Conservation (phyloP, 2,888 invertebrate species). For the Dynastes maya region DNA sequence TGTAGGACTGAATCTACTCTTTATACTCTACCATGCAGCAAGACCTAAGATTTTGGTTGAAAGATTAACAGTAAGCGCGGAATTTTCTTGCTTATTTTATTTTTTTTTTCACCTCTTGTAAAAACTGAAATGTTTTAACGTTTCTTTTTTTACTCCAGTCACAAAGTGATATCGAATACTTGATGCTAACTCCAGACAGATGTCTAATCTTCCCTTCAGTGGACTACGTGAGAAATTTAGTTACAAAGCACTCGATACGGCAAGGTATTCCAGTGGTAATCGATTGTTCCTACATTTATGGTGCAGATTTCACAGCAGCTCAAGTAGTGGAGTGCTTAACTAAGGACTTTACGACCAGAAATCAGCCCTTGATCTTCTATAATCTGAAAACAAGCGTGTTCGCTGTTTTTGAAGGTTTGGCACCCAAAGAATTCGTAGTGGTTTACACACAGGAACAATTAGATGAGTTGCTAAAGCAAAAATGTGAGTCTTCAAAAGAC, state of each 20-base stretch:
- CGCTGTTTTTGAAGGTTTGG: constrained; percentile 84
- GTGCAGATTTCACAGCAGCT: constrained; percentile 91
- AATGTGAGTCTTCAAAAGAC: constrained; percentile 58
- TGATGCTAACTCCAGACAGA: constrained; percentile 89
- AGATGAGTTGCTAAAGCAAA: constrained; percentile 77
- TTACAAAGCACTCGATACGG: constrained; percentile 84
- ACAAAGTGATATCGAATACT: constrained; percentile 80
- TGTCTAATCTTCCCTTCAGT: constrained; percentile 93
- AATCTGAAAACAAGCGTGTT: constrained; percentile 90
- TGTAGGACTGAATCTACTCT: constrained; percentile 85
- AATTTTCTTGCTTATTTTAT: too few relatives aligned
- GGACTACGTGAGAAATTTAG: constrained; percentile 88
- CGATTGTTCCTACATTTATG: constrained; percentile 90
- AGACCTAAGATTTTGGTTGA: constrained; percentile 88
- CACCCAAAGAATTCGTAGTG: constrained; percentile 82
- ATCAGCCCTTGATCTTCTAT: constrained; percentile 85
- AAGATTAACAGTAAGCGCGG: constrained; percentile 77
- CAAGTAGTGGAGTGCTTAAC: constrained; percentile 84
- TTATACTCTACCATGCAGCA: constrained; percentile 90
- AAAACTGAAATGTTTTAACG: too few relatives aligned
- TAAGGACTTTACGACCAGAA: constrained; percentile 81
- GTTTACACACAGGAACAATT: constrained; percentile 85
- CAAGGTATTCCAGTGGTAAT: constrained; percentile 85
- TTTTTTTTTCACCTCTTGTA: too few relatives aligned
- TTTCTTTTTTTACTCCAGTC: constrained; percentile 72